phyloP scores from a whole-genome alignment of 1,140 invertebrate genomes.

The Geopemphigus sp. region DNA sequence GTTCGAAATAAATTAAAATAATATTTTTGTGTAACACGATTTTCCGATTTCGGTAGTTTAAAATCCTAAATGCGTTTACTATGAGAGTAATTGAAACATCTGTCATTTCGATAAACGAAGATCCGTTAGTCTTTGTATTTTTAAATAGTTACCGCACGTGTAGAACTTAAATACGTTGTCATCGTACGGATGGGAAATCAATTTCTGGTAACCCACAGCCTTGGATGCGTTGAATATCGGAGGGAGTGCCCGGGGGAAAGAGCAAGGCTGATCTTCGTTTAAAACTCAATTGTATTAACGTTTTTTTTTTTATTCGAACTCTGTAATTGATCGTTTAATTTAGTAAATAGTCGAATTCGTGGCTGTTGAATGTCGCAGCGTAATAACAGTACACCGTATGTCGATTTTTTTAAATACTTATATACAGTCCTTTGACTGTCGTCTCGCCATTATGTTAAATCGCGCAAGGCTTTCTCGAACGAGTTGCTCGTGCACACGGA shows the following conservation, averaged over 20 bases:
- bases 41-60: neutral
- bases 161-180: neutral
- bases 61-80: neutral
- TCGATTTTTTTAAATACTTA: neutral
- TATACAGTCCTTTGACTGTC: neutral
- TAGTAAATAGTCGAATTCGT: conserved; percentile 3
- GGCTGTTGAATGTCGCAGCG: neutral
- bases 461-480: neutral
- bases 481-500: neutral
- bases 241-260: too few species aligned
- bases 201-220: conserved; percentile 8
- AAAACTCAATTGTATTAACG: conserved; percentile 12
- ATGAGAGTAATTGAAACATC: neutral
- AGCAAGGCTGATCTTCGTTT: neutral
- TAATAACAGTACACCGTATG: neutral
- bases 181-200: conserved; percentile 5
- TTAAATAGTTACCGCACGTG: conserved; percentile 8
- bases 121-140: neutral
- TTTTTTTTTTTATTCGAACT: conserved; percentile 7
- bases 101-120: neutral
- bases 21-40: neutral
- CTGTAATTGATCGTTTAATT: conserved; percentile 32
- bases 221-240: neutral
- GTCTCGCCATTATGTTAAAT: neutral
- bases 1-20: neutral